Base-by-base conservation (phyloP, 2,888 invertebrate species). In the Euclidia mi region DNA sequence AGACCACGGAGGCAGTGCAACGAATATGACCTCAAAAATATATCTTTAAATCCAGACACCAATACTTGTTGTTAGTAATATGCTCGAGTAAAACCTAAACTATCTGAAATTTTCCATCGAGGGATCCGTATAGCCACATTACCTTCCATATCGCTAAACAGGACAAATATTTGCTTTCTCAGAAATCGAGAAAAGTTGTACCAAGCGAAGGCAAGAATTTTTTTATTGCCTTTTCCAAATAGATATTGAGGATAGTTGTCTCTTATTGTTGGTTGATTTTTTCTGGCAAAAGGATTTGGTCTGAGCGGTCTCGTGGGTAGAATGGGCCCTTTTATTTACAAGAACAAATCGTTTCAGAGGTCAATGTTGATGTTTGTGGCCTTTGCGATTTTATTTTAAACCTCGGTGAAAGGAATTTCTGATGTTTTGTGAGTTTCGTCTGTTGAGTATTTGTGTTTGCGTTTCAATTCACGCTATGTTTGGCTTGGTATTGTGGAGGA, bases 161-260 rank as follows among this genome's bases (percentile, higher is more conserved):
- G 17, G 14, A 35, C 25, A 45, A 45, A 35, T 28, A 45, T 45
- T 37, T 45, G 45, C 3, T 40, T 25, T 9, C 28, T 32, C 11
- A 38, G 25, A 34, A 37, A 47, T 34, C 20, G 31, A 18, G 12
- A 49, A 59, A 67, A 59, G 37, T 17, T n/a, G 31, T 25, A 42
- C 29, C 12, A 10, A 15, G 28, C 47, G 20, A 40, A 41, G 20
- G 32, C n/a, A 53, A 46, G 68, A 66, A 67, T 71, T 64, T 56
- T 67, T 50, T 60, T 67, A 70, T 71, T 71, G 60, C 72, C 49
- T 60, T 32, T 31, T 6, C 48, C 35, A 53, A 62, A 68, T 57
- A 51, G 61, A 57, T 61, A 65, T 71, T 49, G 61, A 28, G 37
- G 12, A 64, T 52, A 55, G 70, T 41, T 47, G 18, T 14, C 11